Base-by-base conservation (phyloP, 1,140 invertebrate genomes). In the Charaxes varanes region DNA sequence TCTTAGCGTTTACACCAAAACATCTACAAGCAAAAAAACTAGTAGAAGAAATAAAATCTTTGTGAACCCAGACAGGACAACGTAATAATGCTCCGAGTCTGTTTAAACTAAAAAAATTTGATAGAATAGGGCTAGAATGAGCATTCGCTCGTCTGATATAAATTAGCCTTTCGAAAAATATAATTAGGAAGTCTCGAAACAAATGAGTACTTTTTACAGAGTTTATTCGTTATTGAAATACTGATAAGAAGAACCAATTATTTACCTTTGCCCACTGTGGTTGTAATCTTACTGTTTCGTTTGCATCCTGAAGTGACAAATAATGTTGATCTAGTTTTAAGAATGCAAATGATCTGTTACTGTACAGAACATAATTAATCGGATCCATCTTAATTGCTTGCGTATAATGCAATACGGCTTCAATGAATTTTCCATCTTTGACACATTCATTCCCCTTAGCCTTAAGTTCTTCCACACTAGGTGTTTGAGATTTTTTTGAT, bases 261-360 rank as follows among this genome's bases (percentile, higher is more conserved):
- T 36, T 50, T 85, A 92, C 92, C 87, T 94, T 95, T 6, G 91
- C 89, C 92, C 93, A 94, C 32, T 89, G 86, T 14, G 92, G 92
- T 60, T 92, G 90, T 23, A 94, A 61, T 61, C 85, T 86, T 33
- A 94, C 92, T 8, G 90, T 88, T 73, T 90, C 87, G 56, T 91
- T 86, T 6, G 93, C 93, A 87, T 95, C 93, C 74, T 93, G 86
- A 54, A 92, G 74, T 1, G 93, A 90, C 54, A 91, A 87, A 73
- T 90, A 91, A 70, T 90, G 93, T 62, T 93, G 92, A 47, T 92
- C 87, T 51, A 92, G 77, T 69, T 92, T 93, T 7, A 94, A 77
- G 76, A 94, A 94, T 11, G 91, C 91, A 54, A 90, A 87, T 2
- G 93, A 94, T 63, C 93, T 84, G 69, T 94, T 94, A 61, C 92